phyloP scores from a whole-genome alignment of 2,888 invertebrate genomes.

The Leucophora obtusa region DNA sequence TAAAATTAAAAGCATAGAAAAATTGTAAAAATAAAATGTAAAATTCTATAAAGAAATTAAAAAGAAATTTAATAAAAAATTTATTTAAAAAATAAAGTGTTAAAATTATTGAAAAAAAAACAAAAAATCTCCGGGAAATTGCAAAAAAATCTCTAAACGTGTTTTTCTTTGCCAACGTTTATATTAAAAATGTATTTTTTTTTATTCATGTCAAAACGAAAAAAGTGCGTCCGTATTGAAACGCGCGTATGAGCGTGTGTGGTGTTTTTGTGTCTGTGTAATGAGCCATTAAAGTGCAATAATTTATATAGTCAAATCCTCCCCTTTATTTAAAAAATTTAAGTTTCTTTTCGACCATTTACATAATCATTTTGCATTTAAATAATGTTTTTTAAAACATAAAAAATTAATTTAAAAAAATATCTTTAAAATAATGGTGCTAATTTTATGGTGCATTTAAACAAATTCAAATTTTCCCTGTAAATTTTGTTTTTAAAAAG shows the following conservation, averaged over 20 bases:
- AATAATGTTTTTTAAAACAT: slow-evolving; percentile 15
- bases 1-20: not conserved
- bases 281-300: slow-evolving; percentile 62
- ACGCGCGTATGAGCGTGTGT: slow-evolving; percentile 27
- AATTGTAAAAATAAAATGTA: slow-evolving; percentile 2
- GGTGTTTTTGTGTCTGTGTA: slow-evolving; percentile 38
- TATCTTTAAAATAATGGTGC: slow-evolving; percentile 35
- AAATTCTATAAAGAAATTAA: slow-evolving; percentile 20
- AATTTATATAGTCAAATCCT: slow-evolving; percentile 48
- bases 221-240: slow-evolving; percentile 32
- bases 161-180: not conserved
- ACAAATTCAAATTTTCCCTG: not conserved
- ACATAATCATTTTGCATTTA: slow-evolving; percentile 5
- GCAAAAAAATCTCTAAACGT: not conserved
- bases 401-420: slow-evolving; percentile 4
- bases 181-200: slow-evolving; percentile 1
- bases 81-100: not conserved
- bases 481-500: slow-evolving; percentile 20
- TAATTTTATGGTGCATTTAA: slow-evolving; percentile 22
- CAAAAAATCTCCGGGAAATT: not conserved
- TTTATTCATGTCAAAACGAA: not conserved
- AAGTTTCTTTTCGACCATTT: not conserved
- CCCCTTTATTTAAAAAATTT: slow-evolving; percentile 35
- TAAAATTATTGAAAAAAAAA: not conserved
- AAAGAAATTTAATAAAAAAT: slow-evolving; percentile 4